A percentile compares a stretch with the other conserved stretches of the same genome.
These are phyloP conservation scores for Pemphigus obesinymphae DNA, from an alignment of 1,140 invertebrate genomes.

Conservation along the genomic window DNA sequence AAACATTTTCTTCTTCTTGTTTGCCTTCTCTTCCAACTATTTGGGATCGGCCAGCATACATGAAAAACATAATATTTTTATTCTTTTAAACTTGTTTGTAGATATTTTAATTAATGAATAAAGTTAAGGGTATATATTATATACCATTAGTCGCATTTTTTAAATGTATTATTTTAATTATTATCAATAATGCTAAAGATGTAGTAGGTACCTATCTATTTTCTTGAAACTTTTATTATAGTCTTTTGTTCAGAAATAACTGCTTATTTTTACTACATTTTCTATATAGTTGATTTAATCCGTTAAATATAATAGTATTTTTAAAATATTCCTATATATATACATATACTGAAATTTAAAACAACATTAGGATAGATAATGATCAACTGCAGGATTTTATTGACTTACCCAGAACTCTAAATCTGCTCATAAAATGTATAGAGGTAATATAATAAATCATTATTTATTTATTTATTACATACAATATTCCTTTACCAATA, in stretches of 20 bases:
- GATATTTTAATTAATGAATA: no score
- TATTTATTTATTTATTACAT: not conserved
- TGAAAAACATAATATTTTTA: no score
- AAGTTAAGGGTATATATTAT: no score
- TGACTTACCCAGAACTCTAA: not conserved
- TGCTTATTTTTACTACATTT: not conserved
- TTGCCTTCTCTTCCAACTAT: no score
- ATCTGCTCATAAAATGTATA: not conserved
- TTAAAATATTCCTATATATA: not conserved
- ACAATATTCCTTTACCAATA: not conserved
- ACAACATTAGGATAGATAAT: not conserved
- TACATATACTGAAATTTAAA: not conserved
- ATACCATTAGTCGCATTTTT: no score
- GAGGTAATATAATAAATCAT: not conserved
- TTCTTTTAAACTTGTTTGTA: no score
- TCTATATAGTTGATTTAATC: not conserved
- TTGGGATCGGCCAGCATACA: no score
- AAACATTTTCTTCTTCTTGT: no score
- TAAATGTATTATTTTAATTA: no score
- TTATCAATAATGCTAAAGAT: no score
- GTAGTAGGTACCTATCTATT: no score
- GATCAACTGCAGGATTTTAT: constrained; percentile 11
- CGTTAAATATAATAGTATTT: not conserved
- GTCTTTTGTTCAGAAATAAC: not conserved
- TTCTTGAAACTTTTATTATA: constrained; percentile 15